A percentile compares a stretch with the other conserved stretches of the same genome.
Evolutionary conservation across 2,797 vertebrate species (phyloP).

Genomic region (Toxotes lorentzi): DNA sequence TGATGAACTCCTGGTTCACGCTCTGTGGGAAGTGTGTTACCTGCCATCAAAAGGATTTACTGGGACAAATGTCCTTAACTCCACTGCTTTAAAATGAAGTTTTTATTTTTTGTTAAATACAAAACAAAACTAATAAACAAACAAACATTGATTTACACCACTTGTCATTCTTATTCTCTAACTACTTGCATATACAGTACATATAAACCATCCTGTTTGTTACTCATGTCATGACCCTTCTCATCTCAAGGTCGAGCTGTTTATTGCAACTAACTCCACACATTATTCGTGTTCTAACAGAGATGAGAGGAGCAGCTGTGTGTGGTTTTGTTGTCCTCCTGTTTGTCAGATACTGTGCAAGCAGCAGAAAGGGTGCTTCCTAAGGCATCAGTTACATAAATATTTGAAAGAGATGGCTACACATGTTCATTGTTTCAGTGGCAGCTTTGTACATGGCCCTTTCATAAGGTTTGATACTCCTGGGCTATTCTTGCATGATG

Average conservation of each 20-base stretch:
- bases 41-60: neutral
- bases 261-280: neutral
- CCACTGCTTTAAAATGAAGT: neutral
- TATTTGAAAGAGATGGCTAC: no score
- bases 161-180: no score
- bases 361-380: no score
- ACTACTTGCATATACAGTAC: no score
- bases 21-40: neutral
- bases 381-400: no score
- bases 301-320: slow-evolving; percentile 23
- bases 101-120: neutral
- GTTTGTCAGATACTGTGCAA: slow-evolving; percentile 20
- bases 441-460: no score
- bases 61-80: neutral
- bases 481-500: no score
- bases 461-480: no score
- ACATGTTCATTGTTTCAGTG: no score
- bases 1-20: neutral
- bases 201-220: neutral
- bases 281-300: no score
- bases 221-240: neutral
- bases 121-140: slow-evolving; percentile 28
- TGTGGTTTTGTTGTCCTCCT: slow-evolving; percentile 6
- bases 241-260: neutral
- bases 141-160: neutral